Percentiles rank a stretch among this genome's conserved stretches.
Evolutionary conservation across 2,888 invertebrate genomes (phyloP).

Genomic region (Papilio protenor): DNA sequence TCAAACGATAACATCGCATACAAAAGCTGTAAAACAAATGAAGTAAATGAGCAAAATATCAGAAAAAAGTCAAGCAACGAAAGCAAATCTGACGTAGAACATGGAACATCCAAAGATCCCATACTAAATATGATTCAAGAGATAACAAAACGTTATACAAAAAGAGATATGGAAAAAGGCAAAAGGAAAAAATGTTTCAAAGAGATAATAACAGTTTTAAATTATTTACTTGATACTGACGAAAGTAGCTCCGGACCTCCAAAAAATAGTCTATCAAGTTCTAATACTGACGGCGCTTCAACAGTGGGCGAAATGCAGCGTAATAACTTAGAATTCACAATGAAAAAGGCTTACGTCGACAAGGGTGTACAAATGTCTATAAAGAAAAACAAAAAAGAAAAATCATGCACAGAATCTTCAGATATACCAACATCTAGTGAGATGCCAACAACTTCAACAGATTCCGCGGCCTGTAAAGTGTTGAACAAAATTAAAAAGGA

Average conservation of each 20-base stretch:
- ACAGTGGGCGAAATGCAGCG: slow-evolving; percentile 34
- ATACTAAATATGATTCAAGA: slow-evolving; percentile 71
- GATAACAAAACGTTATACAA: slow-evolving; percentile 76
- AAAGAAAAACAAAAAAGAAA: slow-evolving; percentile 55
- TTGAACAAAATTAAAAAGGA: slow-evolving; percentile 74
- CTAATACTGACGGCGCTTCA: slow-evolving; percentile 16
- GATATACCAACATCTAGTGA: slow-evolving; percentile 67
- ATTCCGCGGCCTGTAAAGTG: slow-evolving; percentile 71
- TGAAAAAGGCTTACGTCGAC: slow-evolving; percentile 54
- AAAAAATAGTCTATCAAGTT: slow-evolving; percentile 37
- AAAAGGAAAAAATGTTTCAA: slow-evolving; percentile 75
- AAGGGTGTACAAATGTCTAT: slow-evolving; percentile 63
- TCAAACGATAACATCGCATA: slow-evolving; percentile 37
- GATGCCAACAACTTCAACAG: slow-evolving; percentile 68
- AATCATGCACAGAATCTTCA: slow-evolving; percentile 61
- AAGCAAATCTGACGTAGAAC: slow-evolving; percentile 50
- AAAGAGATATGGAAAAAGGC: slow-evolving; percentile 64
- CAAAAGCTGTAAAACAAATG: slow-evolving; percentile 43
- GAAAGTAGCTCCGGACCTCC: slow-evolving; percentile 57
- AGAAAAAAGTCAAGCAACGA: slow-evolving; percentile 45
- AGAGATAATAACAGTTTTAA: slow-evolving; percentile 73
- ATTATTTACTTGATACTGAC: slow-evolving; percentile 76
- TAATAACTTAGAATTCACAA: slow-evolving; percentile 32
- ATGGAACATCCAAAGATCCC: slow-evolving; percentile 55
- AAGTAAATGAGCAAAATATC: slow-evolving; percentile 36